These are phyloP conservation scores for Anthonomus grandis DNA, from an alignment of 1,140 invertebrate genomes.

Conservation along the genomic window DNA sequence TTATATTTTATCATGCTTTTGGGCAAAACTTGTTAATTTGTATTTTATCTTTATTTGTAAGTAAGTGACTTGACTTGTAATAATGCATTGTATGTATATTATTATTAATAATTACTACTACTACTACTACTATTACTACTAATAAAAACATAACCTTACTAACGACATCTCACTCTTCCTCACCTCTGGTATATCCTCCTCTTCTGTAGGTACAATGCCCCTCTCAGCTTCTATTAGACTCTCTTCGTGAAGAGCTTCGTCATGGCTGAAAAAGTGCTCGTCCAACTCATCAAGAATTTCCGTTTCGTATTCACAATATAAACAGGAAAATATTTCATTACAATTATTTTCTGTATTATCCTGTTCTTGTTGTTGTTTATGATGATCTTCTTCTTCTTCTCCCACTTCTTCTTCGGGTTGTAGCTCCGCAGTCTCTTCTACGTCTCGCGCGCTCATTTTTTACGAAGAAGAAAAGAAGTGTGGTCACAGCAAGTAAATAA, in stretches of 20 bases:
- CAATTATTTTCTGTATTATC: background rate
- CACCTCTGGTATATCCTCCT: background rate
- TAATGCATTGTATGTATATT: too few species aligned
- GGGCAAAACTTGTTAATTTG: too few species aligned
- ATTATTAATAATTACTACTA: too few species aligned
- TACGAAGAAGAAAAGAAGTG: too few species aligned
- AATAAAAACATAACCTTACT: too few species aligned
- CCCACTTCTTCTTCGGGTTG: slow-evolving; percentile 4
- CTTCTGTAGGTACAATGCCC: background rate
- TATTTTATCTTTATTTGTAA: too few species aligned
- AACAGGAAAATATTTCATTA: slow-evolving; percentile 17
- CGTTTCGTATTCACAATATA: slow-evolving; percentile 23
- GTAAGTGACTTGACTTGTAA: too few species aligned
- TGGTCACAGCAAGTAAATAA: too few species aligned
- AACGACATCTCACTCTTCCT: too few species aligned
- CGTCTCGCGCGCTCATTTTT: slow-evolving; percentile 6
- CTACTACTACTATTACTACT: too few species aligned
- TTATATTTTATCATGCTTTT: too few species aligned
- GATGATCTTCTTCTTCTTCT: background rate
- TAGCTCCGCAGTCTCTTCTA: background rate
- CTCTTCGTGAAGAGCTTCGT: slow-evolving; percentile 16
- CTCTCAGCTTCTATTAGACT: background rate
- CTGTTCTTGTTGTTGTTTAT: too few species aligned
- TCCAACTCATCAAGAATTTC: slow-evolving; percentile 24
- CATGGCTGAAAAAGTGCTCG: slow-evolving; percentile 25